A percentile compares a stretch with the other conserved stretches of the same genome.
These are phyloP conservation scores for Oreochromis tanganicae DNA, from an alignment of 2,113 vertebrate species.

Conservation along the genomic window DNA sequence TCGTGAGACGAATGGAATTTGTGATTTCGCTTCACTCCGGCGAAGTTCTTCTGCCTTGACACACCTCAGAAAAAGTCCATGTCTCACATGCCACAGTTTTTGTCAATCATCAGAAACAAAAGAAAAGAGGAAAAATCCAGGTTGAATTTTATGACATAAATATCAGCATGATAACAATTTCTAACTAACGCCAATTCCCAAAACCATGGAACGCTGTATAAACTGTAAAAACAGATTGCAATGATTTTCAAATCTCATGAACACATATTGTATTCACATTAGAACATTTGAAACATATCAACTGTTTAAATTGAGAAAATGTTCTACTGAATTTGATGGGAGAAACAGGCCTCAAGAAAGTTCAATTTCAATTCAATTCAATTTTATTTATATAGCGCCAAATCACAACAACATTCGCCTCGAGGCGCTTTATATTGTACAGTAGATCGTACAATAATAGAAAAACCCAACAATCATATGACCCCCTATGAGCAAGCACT, in stretches of 20 bases:
- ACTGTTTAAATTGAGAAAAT: neutral
- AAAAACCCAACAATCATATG: no score
- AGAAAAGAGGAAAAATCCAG: neutral
- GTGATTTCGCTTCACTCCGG: neutral
- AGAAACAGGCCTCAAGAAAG: no score
- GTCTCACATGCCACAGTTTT: neutral
- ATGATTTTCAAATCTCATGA: neutral
- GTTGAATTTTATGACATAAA: neutral
- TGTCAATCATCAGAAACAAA: neutral
- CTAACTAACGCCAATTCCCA: neutral
- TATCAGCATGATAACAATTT: neutral
- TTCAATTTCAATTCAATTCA: neutral
- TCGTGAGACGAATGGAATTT: neutral
- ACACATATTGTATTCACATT: neutral
- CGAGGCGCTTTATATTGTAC: no score
- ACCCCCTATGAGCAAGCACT: neutral
- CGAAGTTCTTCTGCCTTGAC: neutral
- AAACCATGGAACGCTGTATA: neutral
- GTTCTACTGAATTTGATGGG: neutral
- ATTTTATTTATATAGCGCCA: neutral
- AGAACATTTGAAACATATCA: neutral
- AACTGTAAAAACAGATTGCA: neutral
- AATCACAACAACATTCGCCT: no score
- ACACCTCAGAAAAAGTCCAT: neutral
- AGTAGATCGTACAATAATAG: no score